Conservation (phyloP, 2,888 invertebrate genomes). For the Mesoligia furuncula region DNA sequence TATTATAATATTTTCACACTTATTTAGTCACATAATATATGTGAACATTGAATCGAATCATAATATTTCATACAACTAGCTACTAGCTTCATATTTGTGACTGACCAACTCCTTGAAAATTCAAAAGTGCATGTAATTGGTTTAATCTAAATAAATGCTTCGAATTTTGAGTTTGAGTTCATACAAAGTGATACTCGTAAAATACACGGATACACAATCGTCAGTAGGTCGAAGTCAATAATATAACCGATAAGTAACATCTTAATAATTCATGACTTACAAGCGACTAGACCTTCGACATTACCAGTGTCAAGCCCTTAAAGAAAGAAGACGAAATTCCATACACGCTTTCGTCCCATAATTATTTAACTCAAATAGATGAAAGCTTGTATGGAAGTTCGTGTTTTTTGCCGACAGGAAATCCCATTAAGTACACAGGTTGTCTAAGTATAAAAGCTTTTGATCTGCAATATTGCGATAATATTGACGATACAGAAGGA, state of each 20-base stretch:
- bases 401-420: neutral
- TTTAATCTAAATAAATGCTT: neutral
- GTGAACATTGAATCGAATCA: no score
- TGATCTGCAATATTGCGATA: neutral
- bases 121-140: neutral
- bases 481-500: neutral
- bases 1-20: no score
- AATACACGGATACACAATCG: neutral
- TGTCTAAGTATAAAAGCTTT: neutral
- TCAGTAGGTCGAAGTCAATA: neutral
- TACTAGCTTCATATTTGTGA: no score
- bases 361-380: neutral
- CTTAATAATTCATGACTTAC: neutral
- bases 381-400: neutral
- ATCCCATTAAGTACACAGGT: neutral
- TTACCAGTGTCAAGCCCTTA: neutral
- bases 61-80: no score
- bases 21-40: no score
- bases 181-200: neutral
- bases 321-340: no score
- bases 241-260: neutral
- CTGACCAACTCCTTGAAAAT: neutral
- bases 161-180: neutral
- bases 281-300: neutral
- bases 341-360: neutral